These are phyloP conservation scores for Noctua janthina DNA, from an alignment of 2,888 invertebrate species.

Conservation along the genomic window DNA sequence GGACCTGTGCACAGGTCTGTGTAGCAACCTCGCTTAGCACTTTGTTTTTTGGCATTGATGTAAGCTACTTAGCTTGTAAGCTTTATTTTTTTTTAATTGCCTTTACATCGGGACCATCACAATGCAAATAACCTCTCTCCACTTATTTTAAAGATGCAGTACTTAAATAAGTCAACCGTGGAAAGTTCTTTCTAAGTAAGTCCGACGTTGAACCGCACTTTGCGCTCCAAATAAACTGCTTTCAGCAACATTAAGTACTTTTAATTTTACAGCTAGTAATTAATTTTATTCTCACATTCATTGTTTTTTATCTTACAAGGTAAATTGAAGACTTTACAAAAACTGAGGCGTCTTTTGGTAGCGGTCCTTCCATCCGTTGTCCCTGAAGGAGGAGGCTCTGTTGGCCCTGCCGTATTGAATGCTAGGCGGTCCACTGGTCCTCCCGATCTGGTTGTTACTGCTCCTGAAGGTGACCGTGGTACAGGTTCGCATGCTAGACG, in stretches of 20 bases:
- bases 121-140: not conserved
- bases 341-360: slow-evolving; percentile 79
- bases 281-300: slow-evolving; percentile 8
- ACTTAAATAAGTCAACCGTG: not conserved
- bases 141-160: not conserved
- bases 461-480: slow-evolving; percentile 85
- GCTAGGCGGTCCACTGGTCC: slow-evolving; percentile 67
- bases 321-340: slow-evolving; percentile 68
- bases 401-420: slow-evolving; percentile 76
- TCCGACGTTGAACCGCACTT: not conserved
- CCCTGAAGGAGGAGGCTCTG: slow-evolving; percentile 71
- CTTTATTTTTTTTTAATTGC: not conserved
- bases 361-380: slow-evolving; percentile 77
- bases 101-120: not conserved
- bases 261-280: not conserved
- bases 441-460: slow-evolving; percentile 78
- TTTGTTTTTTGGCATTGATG: not conserved
- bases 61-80: not conserved
- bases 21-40: not conserved
- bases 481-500: slow-evolving; percentile 85
- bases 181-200: not conserved
- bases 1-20: not conserved
- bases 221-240: not conserved
- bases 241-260: not conserved
- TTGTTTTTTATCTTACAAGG: not conserved